phyloP scores from a whole-genome alignment of 2,797 vertebrate species.

The Clarias fuscus region DNA sequence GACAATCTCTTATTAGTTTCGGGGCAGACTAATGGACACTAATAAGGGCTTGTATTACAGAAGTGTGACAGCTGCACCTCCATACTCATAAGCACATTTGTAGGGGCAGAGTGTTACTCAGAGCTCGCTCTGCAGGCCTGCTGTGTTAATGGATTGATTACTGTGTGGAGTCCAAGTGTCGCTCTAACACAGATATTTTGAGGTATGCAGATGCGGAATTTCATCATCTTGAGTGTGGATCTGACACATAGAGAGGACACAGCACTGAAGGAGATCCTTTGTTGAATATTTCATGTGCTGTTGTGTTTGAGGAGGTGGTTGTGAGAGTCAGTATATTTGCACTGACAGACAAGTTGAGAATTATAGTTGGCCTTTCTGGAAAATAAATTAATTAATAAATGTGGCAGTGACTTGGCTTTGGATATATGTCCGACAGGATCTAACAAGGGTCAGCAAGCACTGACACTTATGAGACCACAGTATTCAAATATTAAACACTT shows the following conservation, averaged over 20 bases:
- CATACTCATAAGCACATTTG: conserved; percentile 62
- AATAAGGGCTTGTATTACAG: conserved; percentile 87
- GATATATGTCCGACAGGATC: neutral
- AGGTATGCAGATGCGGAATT: conserved; percentile 52
- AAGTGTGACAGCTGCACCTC: conserved; percentile 86
- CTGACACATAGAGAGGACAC: conserved; percentile 53
- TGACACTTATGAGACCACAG: neutral
- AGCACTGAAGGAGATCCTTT: conserved; percentile 50
- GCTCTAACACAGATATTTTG: conserved; percentile 53
- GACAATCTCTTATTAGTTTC: conserved; percentile 92
- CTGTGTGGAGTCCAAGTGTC: conserved; percentile 58
- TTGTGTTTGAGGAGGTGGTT: conserved; percentile 53
- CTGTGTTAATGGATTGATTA: conserved; percentile 79
- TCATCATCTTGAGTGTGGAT: conserved; percentile 51
- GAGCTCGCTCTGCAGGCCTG: conserved; percentile 68
- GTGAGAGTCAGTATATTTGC: neutral
- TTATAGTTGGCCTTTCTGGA: neutral
- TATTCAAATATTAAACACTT: neutral
- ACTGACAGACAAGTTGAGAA: neutral
- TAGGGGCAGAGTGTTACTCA: conserved; percentile 64
- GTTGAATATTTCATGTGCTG: conserved; percentile 65
- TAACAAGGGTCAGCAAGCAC: neutral
- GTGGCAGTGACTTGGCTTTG: neutral
- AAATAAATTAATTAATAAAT: neutral
- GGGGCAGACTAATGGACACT: conserved; percentile 82